Conservation (phyloP, 1,140 invertebrate genomes). For the Palaemon carinicauda region DNA sequence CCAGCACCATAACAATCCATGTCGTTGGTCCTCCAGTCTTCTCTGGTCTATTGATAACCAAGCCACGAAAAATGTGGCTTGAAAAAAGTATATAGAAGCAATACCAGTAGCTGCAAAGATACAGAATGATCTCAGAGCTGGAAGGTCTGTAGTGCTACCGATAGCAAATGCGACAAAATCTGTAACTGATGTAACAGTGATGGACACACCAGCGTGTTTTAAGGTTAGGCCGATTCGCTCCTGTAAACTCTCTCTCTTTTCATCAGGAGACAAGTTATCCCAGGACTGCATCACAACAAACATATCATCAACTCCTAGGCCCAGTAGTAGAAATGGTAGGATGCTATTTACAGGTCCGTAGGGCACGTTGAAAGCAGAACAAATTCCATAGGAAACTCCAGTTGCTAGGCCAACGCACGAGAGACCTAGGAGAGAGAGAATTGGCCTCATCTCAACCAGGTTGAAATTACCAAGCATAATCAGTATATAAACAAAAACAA, state of each 20-base stretch:
- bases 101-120: conserved; percentile 68
- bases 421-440: conserved; percentile 51
- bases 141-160: conserved; percentile 70
- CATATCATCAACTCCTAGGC: conserved; percentile 82
- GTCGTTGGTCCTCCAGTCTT: conserved; percentile 65
- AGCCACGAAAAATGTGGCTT: conserved; percentile 71
- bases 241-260: conserved; percentile 63
- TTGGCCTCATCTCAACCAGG: conserved; percentile 67
- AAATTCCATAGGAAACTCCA: conserved; percentile 76
- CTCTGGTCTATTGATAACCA: conserved; percentile 69
- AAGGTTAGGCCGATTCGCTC: conserved; percentile 66
- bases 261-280: conserved; percentile 51
- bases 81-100: conserved; percentile 68
- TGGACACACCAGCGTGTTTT: conserved; percentile 72
- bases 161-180: conserved; percentile 75
- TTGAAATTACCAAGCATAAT: conserved; percentile 69
- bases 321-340: conserved; percentile 82
- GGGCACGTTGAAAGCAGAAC: conserved; percentile 76
- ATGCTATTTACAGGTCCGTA: conserved; percentile 85
- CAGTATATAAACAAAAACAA: conserved; percentile 70
- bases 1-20: conserved; percentile 67
- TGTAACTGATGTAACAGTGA: conserved; percentile 75
- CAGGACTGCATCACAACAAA: conserved; percentile 72
- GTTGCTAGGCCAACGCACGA: conserved; percentile 70
- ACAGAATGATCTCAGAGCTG: conserved; percentile 68